Evolutionary conservation across 2,797 vertebrate genomes (phyloP).

Genomic region (Sebastes diaconus): DNA sequence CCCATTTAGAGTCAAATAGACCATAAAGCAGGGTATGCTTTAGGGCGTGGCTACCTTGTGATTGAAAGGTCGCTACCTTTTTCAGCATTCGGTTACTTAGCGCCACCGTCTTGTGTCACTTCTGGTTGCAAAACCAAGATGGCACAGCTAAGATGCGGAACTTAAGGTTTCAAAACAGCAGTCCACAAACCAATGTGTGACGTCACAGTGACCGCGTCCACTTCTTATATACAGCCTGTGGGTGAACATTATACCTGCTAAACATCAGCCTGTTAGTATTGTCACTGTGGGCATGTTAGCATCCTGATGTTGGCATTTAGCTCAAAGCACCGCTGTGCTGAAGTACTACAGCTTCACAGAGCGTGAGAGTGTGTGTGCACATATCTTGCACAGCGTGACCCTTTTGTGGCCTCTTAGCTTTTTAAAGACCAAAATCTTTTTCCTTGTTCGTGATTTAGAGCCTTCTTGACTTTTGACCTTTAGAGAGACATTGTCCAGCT

Average conservation of each 20-base stretch:
- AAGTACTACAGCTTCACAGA: not conserved
- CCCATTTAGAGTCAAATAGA: too few relatives aligned
- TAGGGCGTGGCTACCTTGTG: too few relatives aligned
- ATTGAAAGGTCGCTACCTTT: too few relatives aligned
- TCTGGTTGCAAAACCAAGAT: too few relatives aligned
- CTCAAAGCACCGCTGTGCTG: not conserved
- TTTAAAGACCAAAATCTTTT: slow-evolving; percentile 7
- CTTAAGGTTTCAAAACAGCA: too few relatives aligned
- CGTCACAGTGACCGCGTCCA: too few relatives aligned
- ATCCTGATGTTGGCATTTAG: not conserved
- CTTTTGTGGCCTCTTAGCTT: slow-evolving; percentile 9
- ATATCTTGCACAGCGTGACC: slow-evolving; percentile 7
- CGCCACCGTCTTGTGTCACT: too few relatives aligned
- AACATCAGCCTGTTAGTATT: not conserved
- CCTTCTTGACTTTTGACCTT: slow-evolving; percentile 49
- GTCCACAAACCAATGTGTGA: too few relatives aligned
- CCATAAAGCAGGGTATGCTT: too few relatives aligned
- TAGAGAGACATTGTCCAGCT: slow-evolving; percentile 50
- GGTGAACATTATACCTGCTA: not conserved
- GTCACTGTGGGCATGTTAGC: not conserved
- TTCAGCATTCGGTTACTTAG: too few relatives aligned
- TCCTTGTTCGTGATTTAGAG: slow-evolving; percentile 31
- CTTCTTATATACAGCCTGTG: too few relatives aligned
- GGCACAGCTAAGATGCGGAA: too few relatives aligned
- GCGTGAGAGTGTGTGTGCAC: not conserved